Evolutionary conservation across 2,888 invertebrate species (phyloP).

Genomic region (Leptinotarsa rubiginosa): DNA sequence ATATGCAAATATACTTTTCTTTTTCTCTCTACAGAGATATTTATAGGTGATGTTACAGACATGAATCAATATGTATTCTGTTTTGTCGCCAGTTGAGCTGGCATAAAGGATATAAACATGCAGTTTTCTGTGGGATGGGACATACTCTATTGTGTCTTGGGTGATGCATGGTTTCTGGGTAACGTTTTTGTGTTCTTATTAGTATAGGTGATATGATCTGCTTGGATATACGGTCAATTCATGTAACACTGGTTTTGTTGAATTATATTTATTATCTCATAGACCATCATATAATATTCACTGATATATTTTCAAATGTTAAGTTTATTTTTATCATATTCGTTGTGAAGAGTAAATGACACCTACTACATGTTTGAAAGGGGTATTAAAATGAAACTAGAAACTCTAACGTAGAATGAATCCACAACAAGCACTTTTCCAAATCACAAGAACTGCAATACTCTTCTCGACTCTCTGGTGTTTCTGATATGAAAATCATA

Average conservation of each 20-base stretch:
- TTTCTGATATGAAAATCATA: too few species aligned
- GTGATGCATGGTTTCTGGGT: constrained; percentile 53
- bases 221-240: background rate
- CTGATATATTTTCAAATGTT: too few species aligned
- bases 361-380: too few species aligned
- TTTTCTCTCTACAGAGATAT: constrained; percentile 37
- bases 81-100: constrained; percentile 50
- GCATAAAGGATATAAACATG: constrained; percentile 57
- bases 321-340: too few species aligned
- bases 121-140: constrained; percentile 56
- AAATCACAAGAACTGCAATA: too few species aligned
- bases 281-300: too few species aligned
- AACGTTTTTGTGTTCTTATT: constrained; percentile 56
- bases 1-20: constrained; percentile 34
- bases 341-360: too few species aligned
- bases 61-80: constrained; percentile 58
- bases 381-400: too few species aligned
- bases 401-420: too few species aligned
- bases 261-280: background rate
- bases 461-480: too few species aligned
- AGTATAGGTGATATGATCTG: constrained; percentile 46
- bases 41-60: constrained; percentile 48
- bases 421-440: too few species aligned
- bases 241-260: background rate
- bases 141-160: constrained; percentile 53